Base-by-base conservation (phyloP, 2,797 vertebrate genomes). In the Gobionotothen gibberifrons region DNA sequence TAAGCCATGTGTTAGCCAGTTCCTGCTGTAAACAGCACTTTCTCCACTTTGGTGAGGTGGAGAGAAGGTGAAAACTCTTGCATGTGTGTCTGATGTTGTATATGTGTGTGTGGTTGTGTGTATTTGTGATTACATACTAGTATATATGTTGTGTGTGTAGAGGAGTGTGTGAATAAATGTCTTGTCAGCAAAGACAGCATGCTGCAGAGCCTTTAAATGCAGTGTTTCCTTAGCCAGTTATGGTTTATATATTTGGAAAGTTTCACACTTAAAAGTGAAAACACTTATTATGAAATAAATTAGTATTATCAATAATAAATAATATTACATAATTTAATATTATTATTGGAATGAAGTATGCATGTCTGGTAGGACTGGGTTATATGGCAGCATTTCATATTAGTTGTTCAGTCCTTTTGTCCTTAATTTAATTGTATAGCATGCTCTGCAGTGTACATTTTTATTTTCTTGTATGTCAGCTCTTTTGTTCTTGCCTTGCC, bases 1-100 rank as follows among this genome's bases (percentile, higher is more conserved):
- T 92, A 89, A 82, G 76, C 68, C 56, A 69, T 67, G 83, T 87
- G 87, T 89, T 87, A 79, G 89, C 74, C 81, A 68, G 79, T 86
- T 88, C 83, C 85, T 89, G 89, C 90, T 89, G 83, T 79, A 84
- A 92, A 85, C 89, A 87, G 87, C 88, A 82, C 57, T 90, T 87
- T 87, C 70, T 83, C 69, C 77, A 78, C 78, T 82, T 81, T 76
- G 39, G 74, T 19, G 69, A 81, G 84, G 61, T 48, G 40, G 39
- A 64, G 70, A 70, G 57, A 59, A 70, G 72, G 73, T 56, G 72
- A 74, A 65, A 76, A 73, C 68, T 76, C 69, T 58, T 64, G 44
- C 44, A 87, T 39, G 32, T 39, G 32, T 62, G 63, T 75, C 63
- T 9, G 42, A 63, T 47, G 47, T 60, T 69, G 65, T 21, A 47